Evolutionary conservation across 2,113 vertebrate genomes (phyloP).

Genomic region (Limnothrissa miodon): DNA sequence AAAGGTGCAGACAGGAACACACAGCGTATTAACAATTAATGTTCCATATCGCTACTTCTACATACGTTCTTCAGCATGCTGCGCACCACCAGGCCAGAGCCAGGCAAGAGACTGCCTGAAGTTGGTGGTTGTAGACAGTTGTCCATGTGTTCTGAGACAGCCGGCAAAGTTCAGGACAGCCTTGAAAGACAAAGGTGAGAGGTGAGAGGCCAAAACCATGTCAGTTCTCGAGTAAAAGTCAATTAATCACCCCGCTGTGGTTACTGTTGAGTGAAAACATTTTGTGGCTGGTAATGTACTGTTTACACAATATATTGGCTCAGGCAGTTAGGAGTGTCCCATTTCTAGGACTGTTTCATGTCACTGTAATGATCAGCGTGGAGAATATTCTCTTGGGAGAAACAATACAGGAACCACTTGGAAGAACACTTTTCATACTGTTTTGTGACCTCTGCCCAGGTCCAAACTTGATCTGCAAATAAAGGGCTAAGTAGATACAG

Average conservation of each 20-base stretch:
- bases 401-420: not conserved
- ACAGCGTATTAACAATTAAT: slow-evolving; percentile 48
- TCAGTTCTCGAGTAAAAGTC: not conserved
- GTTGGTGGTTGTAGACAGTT: too few relatives aligned
- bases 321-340: not conserved
- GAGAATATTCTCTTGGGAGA: not conserved
- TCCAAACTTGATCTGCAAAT: not conserved
- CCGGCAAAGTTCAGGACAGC: not conserved
- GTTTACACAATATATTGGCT: not conserved
- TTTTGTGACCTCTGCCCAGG: not conserved
- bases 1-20: slow-evolving; percentile 37
- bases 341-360: not conserved
- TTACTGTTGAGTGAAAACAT: slow-evolving; percentile 1
- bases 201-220: not conserved
- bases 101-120: not conserved
- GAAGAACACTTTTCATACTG: not conserved
- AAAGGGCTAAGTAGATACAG: not conserved
- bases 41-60: slow-evolving; percentile 40
- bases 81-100: not conserved
- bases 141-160: not conserved
- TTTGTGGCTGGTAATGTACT: not conserved
- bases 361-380: not conserved
- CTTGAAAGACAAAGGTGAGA: not conserved
- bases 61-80: slow-evolving; percentile 3
- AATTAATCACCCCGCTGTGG: not conserved